Conservation (phyloP, 92 coral and sea anemone genomes). For the Epizoanthus scotinus region DNA sequence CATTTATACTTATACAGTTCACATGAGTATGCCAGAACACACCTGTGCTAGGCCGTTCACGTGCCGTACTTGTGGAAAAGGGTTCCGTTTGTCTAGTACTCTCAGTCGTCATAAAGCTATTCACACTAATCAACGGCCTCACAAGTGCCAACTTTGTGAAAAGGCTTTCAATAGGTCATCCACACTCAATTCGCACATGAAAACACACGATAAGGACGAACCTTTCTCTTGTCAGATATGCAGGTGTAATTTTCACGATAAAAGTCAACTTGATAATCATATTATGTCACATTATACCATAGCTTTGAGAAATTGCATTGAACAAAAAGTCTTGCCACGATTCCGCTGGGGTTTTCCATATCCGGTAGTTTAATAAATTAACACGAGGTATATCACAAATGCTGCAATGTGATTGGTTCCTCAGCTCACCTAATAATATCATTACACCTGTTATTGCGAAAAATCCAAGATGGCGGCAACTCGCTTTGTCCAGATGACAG, state of each 20-base stretch:
- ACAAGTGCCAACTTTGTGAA: conserved; percentile 38
- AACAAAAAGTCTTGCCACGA: background rate
- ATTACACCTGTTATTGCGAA: too few relatives aligned
- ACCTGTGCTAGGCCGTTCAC: conserved; percentile 39
- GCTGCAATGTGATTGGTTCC: too few relatives aligned
- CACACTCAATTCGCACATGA: conserved; percentile 41
- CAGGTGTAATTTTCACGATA: conserved; percentile 6
- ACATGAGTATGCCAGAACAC: conserved; percentile 50
- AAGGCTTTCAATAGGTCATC: conserved; percentile 50
- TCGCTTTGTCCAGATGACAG: too few relatives aligned
- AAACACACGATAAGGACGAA: background rate
- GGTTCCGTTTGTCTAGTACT: conserved; percentile 52
- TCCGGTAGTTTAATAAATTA: too few relatives aligned
- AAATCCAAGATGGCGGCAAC: too few relatives aligned
- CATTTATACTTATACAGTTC: conserved; percentile 33
- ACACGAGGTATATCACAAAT: too few relatives aligned
- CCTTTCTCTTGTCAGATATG: background rate
- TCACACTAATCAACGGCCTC: conserved; percentile 52
- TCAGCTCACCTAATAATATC: too few relatives aligned
- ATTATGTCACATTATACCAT: background rate
- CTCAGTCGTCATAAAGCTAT: conserved; percentile 48
- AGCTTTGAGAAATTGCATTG: background rate
- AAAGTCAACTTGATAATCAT: background rate
- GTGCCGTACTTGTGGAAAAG: conserved; percentile 50
- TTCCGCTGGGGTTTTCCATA: too few relatives aligned